Evolutionary conservation across 2,888 invertebrate genomes (phyloP).

Genomic region (Gari tellinella): DNA sequence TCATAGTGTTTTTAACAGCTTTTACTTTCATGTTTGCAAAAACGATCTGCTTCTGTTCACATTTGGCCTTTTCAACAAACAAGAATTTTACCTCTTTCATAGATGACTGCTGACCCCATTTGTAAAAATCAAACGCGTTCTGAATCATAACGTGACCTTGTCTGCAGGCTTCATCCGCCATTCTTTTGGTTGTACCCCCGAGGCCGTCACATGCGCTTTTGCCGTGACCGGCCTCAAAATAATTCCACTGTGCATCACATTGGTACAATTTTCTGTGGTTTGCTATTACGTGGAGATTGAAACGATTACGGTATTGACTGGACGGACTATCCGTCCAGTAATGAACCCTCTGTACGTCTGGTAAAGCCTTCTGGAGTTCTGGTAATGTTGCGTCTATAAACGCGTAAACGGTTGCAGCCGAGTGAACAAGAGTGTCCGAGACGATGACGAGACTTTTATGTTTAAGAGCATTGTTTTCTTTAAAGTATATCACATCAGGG

Average conservation of each 20-base stretch:
- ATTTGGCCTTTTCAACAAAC: neutral
- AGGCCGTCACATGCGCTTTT: slow-evolving; percentile 49
- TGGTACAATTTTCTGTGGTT: neutral
- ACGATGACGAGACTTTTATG: slow-evolving; percentile 21
- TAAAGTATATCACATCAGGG: slow-evolving; percentile 38
- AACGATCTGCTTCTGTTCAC: neutral
- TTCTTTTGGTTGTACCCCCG: slow-evolving; percentile 34
- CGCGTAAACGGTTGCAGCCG: slow-evolving; percentile 4
- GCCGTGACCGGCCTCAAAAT: slow-evolving; percentile 41
- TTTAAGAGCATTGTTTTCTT: slow-evolving; percentile 3
- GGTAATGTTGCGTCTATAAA: slow-evolving; percentile 14
- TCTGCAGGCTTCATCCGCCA: slow-evolving; percentile 25
- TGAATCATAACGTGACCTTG: slow-evolving; percentile 22
- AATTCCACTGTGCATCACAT: slow-evolving; percentile 40
- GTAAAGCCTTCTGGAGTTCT: neutral
- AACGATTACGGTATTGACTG: slow-evolving; percentile 19
- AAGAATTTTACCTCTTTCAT: neutral
- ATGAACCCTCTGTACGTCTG: neutral
- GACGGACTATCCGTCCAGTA: slow-evolving; percentile 30
- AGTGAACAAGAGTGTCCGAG: slow-evolving; percentile 19
- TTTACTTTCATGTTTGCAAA: slow-evolving; percentile 5
- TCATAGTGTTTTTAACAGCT: slow-evolving; percentile 18
- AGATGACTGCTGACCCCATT: slow-evolving; percentile 7
- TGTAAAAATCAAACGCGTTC: slow-evolving; percentile 20
- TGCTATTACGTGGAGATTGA: neutral